Evolutionary conservation across 2,888 invertebrate species (phyloP), one percentile per base, ranked within the genome.

Genomic region (Trilocha varians): DNA sequence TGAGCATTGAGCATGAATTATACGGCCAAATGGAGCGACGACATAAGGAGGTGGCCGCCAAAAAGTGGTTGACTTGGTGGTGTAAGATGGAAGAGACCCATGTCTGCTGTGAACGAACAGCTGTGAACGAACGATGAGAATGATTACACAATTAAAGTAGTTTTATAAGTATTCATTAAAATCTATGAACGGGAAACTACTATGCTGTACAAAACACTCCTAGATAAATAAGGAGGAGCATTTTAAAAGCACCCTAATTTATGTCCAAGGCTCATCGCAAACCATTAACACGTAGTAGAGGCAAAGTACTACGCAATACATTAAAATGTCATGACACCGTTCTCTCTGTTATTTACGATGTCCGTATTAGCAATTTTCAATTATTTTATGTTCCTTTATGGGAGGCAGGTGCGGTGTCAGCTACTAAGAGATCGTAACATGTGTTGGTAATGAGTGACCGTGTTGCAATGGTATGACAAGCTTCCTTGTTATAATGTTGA

Each of bases 221-320:
- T 17, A 38, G 36, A 45, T 44, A 37, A 42, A 45, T 34, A 37
- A 41, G 44, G 70, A 73, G 76, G 75, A 76, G 73, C 70, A 66
- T 69, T 65, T 67, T 71, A 71, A 78, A 75, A 74, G 70, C 70
- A 55, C 57, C 61, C 49, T 72, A 78, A 82, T 79, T 77, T 78
- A 79, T 75, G 74, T 67, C 61, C 55, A 59, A 63, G 67, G 66
- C 73, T 73, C 77, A 76, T 75, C 74, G 66, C 57, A 57, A 50
- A 46, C 78, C 78, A 80, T 83, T 80, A 80, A 73, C 79, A 79
- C 76, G 73, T 74, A 74, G 69, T 72, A 73, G 62, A 65, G 11
- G 25, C 25, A 25, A 25, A 25, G 67, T 62, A 71, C 70, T 78
- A 75, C 75, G 79, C 78, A 77, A 80, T 75, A 77, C 77, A 83